Base-by-base conservation (phyloP, 2,797 vertebrate species). In the Catamblyrhynchus diadema region DNA sequence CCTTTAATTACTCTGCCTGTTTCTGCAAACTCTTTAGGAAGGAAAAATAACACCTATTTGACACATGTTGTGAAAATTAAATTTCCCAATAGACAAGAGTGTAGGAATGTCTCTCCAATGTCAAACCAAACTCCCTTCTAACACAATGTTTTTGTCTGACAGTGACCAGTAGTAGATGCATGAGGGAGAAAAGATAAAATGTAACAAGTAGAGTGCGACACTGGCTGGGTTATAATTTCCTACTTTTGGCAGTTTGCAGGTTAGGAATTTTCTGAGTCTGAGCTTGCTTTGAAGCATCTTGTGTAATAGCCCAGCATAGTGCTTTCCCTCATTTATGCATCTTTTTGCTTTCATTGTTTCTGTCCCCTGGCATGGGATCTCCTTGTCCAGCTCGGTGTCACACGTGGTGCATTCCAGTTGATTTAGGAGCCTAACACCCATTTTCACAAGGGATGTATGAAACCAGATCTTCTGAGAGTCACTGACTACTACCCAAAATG, bases 1-100 rank as follows among this genome's bases (percentile, higher is more conserved):
- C 87, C 82, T 81, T 91, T 94, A 93, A 90, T 95, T 96, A 95
- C 60, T 83, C 84, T 90, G 56, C 57, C 37, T 87, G 53, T 82
- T 94, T 72, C 45, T 85, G 32, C 86, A 86, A 81, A 95, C 82
- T 86, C 73, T 88, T 92, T 45, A 93, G 71, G 77, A 92, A 90
- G 82, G 32, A 70, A 93, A 94, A 93, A 84, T 78, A 88, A 72
- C 54, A 62, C 62, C 47, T 65, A 54, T 88, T 90, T 81, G 80
- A 79, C 79, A 35, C 47, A 50, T 44, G 42, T 83, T 92, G 94
- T 65, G 69, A 91, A 95, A 91, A 88, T 54, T 44, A 72, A 81
- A 84, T 91, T 96, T 95, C 62, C 69, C 51, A 33, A 69, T 20
- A 47, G 77, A 47, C 32, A 86, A 41, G 51, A 88, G n/a, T 14